phyloP scores from a whole-genome alignment of 1,140 invertebrate genomes.

The Polyergus mexicanus region DNA sequence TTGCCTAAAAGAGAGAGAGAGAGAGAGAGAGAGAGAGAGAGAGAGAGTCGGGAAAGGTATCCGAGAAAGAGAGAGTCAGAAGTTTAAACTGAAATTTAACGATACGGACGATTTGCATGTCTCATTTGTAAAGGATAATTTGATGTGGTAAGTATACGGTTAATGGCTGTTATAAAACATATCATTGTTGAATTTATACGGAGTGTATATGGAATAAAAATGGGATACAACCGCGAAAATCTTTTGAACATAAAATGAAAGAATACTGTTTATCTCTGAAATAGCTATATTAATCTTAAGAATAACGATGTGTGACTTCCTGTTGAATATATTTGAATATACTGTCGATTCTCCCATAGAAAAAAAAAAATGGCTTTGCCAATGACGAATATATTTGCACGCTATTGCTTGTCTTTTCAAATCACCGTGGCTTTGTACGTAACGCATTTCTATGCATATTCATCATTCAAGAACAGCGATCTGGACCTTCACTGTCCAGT shows the following conservation, averaged over 20 bases:
- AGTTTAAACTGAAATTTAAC: background rate
- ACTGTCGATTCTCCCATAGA: background rate
- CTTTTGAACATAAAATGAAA: background rate
- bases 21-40: background rate
- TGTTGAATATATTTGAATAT: background rate
- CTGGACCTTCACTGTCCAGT: background rate
- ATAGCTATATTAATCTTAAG: background rate
- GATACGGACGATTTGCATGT: background rate
- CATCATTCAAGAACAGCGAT: background rate
- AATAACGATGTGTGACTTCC: background rate
- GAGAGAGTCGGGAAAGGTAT: background rate
- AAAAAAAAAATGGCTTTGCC: background rate
- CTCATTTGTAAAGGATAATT: too few species aligned
- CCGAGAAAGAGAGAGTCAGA: background rate
- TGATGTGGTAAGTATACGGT: background rate
- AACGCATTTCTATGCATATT: conserved; percentile 2
- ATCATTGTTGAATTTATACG: background rate
- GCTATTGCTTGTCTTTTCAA: background rate
- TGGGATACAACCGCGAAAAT: too few species aligned
- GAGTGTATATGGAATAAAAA: background rate
- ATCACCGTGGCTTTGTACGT: background rate
- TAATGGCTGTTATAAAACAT: background rate
- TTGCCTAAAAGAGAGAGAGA: background rate
- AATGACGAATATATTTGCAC: background rate
- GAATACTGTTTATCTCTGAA: background rate